Percentiles rank a stretch among this genome's conserved stretches.
Conservation (phyloP, 1,140 invertebrate genomes). For the Drosophila santomea region DNA sequence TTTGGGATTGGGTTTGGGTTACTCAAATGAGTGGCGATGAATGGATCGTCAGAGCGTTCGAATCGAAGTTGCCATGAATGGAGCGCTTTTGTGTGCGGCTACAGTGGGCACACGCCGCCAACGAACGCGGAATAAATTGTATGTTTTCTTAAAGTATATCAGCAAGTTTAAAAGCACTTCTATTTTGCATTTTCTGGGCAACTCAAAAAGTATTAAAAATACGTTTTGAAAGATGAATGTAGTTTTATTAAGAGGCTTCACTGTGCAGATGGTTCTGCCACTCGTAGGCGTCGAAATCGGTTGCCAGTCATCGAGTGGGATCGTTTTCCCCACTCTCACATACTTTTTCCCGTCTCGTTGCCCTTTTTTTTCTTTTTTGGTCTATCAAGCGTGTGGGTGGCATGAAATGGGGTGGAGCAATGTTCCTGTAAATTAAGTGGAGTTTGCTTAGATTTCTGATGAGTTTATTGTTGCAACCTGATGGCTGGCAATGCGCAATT, state of each 20-base stretch:
- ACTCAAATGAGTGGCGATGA: constrained; percentile 9
- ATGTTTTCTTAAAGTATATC: neutral
- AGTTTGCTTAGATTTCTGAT: constrained; percentile 6
- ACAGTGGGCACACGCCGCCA: neutral
- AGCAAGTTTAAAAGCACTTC: too few relatives aligned
- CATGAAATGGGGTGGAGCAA: neutral
- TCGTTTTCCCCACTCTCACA: constrained; percentile 10
- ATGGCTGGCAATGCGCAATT: neutral
- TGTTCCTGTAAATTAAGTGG: constrained; percentile 11
- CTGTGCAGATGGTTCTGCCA: constrained; percentile 7
- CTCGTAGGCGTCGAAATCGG: constrained; percentile 32
- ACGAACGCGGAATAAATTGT: neutral
- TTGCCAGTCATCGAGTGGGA: constrained; percentile 39
- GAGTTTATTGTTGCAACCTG: neutral
- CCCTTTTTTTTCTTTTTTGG: neutral
- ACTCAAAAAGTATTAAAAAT: too few relatives aligned
- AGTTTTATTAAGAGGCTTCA: neutral
- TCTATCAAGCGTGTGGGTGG: constrained; percentile 31
- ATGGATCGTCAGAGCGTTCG: constrained; percentile 29
- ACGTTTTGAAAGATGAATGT: neutral
- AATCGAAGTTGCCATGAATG: constrained; percentile 15
- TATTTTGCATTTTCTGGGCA: too few relatives aligned
- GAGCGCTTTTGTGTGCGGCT: constrained; percentile 12
- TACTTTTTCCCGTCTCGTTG: neutral
- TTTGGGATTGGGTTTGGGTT: too few relatives aligned